Base-by-base conservation (phyloP, 1,140 invertebrate genomes). In the Cyphomyrmex costatus region DNA sequence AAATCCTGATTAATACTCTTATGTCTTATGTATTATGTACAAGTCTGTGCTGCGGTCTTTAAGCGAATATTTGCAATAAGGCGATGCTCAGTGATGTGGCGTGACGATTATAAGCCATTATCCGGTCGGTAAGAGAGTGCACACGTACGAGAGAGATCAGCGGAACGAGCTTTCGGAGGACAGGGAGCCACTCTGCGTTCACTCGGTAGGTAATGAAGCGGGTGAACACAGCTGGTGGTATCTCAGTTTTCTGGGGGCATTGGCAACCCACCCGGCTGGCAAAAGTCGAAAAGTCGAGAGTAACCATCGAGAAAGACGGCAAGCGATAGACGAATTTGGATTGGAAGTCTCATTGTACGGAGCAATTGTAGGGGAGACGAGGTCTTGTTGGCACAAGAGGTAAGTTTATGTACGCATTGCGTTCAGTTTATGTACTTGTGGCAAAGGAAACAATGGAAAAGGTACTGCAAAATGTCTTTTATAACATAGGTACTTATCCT, bases 211-310 rank as follows among this genome's bases (percentile, higher is more conserved):
- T 96, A 95, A 96, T 95, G 94, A 96, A 95, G 96, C 95, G 96
- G 97, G 98, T 98, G 98, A 98, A 98, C 98, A 98, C 98, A 98
- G 98, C 98, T 98, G 98, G 98, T 98, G 98, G 98, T 98, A 98
- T 98, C 98, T 98, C 98, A 98, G 98, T 98, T 95, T 95, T 95
- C 93, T 94, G 92, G 88, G 92, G 89, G 94, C 91, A 89, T 93
- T 92, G 80, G 82, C 93, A 87, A 90, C 93, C 63, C 79, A 90
- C 93, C 63, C 79, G 65, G 71, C 71, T 46, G 86, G n/a, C 61
- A 36, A 71, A 82, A 30, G 42, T 27, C 19, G 56, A 63, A 24
- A 78, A 24, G 4, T 61, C 24, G 33, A 24, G 21, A 27, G 3
- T 16, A 27, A 42, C 21, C 19, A 27, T 4, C 21, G 16, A n/a